Conservation (phyloP, 2,797 vertebrate genomes). For the Melanotaenia boesemani region DNA sequence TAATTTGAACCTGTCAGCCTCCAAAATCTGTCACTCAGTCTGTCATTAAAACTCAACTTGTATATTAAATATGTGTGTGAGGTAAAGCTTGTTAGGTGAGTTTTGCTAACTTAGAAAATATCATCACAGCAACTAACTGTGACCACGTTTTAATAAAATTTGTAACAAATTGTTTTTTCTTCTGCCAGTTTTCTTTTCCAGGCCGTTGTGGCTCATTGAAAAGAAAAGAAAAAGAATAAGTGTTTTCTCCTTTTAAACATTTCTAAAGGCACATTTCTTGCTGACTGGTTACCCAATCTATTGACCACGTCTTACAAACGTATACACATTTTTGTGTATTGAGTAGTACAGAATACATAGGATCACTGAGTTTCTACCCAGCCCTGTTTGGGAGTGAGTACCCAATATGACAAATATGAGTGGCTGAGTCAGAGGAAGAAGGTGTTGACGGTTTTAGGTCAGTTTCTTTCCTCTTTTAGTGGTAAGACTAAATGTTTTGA, state of each 20-base stretch:
- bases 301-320: not conserved
- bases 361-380: constrained; percentile 46
- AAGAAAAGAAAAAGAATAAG: not conserved
- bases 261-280: not conserved
- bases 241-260: not conserved
- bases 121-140: not conserved
- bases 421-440: constrained; percentile 64
- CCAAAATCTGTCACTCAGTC: constrained; percentile 37
- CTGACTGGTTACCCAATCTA: not conserved
- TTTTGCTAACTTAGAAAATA: constrained; percentile 13
- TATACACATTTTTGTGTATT: constrained; percentile 29
- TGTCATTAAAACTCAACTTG: constrained; percentile 9
- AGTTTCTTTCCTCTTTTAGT: constrained; percentile 37
- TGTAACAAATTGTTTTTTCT: not conserved
- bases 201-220: not conserved
- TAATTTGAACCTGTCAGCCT: constrained; percentile 50
- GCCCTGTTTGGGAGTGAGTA: constrained; percentile 42
- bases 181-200: constrained; percentile 5
- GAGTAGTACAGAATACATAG: constrained; percentile 12
- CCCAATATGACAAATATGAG: constrained; percentile 27
- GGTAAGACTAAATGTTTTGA: constrained; percentile 50
- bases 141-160: not conserved
- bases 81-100: constrained; percentile 24
- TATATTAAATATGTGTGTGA: constrained; percentile 8
- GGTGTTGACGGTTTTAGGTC: constrained; percentile 58